phyloP scores from a whole-genome alignment of 2,113 vertebrate species.

The Cepphus grylle region DNA sequence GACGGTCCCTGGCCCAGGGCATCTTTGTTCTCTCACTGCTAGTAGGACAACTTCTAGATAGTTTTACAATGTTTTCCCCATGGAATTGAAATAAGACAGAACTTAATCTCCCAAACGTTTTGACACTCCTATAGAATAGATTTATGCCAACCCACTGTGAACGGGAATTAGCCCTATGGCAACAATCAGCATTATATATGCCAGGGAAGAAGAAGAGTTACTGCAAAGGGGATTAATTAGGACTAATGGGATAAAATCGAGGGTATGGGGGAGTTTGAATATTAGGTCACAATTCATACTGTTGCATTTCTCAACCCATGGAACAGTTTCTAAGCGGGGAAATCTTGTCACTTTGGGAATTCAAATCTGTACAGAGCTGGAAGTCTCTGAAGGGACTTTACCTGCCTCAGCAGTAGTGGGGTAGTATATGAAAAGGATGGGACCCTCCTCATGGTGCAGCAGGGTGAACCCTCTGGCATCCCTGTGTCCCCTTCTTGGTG shows the following conservation, averaged over 20 bases:
- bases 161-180: background rate
- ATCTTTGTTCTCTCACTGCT: background rate
- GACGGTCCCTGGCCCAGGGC: background rate
- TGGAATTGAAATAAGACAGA: background rate
- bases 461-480: background rate
- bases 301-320: background rate
- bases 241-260: background rate
- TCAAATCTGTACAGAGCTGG: background rate
- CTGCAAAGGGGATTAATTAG: background rate
- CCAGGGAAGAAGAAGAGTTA: background rate
- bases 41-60: background rate
- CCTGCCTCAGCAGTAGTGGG: background rate
- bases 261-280: background rate
- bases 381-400: background rate
- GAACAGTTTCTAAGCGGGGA: background rate
- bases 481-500: background rate
- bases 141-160: background rate
- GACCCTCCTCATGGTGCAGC: background rate
- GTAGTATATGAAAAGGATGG: background rate
- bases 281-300: background rate
- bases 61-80: background rate
- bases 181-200: background rate
- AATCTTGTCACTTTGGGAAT: background rate
- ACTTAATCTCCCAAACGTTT: background rate
- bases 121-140: background rate